Evolutionary conservation across 2,113 vertebrate genomes (phyloP).

Genomic region (Protobothrops mucrosquamatus): DNA sequence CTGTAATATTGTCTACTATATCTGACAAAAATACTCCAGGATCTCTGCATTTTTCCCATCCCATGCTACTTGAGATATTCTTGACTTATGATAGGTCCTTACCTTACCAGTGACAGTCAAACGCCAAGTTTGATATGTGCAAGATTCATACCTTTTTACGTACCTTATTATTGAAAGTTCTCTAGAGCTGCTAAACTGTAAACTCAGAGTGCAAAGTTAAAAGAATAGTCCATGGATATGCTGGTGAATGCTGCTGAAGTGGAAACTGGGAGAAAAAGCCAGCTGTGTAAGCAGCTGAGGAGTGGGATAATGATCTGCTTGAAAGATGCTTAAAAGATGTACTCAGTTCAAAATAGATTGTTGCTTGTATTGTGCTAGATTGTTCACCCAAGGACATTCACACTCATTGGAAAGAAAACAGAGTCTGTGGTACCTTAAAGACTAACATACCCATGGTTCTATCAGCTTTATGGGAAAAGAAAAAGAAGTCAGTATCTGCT

Average conservation of each 20-base stretch:
- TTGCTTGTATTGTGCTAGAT: not conserved
- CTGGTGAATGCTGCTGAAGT: not conserved
- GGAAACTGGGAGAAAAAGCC: not conserved
- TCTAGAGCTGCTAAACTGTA: not conserved
- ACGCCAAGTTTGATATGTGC: not conserved
- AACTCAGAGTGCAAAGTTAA: not conserved
- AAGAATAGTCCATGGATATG: not conserved
- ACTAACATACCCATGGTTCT: not conserved
- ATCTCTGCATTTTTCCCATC: not conserved
- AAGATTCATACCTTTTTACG: not conserved
- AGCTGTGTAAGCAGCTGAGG: conserved; percentile 9
- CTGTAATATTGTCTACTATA: not conserved
- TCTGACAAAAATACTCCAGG: not conserved
- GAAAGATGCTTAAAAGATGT: not conserved
- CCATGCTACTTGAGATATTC: not conserved
- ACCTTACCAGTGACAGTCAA: not conserved
- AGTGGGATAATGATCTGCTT: conserved; percentile 9
- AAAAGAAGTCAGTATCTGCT: not conserved
- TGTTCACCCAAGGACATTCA: not conserved
- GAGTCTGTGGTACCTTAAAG: not conserved
- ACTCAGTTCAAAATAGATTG: not conserved
- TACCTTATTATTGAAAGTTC: not conserved
- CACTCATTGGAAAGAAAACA: not conserved
- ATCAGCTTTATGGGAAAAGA: not conserved
- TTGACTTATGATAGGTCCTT: not conserved